Evolutionary conservation across 2,888 invertebrate species (phyloP).

Genomic region (Lasioglossum pauxillum): DNA sequence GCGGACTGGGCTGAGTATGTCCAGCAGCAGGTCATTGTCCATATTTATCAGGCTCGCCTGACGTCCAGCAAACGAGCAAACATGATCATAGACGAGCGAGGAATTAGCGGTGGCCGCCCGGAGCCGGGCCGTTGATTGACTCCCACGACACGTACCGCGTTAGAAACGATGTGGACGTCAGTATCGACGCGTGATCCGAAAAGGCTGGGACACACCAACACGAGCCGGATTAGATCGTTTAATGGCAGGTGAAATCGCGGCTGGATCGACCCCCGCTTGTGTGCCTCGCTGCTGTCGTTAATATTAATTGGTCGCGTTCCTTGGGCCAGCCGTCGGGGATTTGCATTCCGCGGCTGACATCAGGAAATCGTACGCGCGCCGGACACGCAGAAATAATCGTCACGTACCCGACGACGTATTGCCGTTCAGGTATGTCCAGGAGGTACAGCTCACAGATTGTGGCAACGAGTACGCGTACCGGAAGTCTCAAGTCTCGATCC

Average conservation of each 20-base stretch:
- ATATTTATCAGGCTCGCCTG: slow-evolving; percentile 1
- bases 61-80: slow-evolving; percentile 44
- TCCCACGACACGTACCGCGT: slow-evolving; percentile 52
- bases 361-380: slow-evolving; percentile 73
- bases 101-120: slow-evolving; percentile 47
- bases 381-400: slow-evolving; percentile 76
- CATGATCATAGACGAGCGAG: slow-evolving; percentile 18
- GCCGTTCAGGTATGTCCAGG: slow-evolving; percentile 54
- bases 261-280: slow-evolving; percentile 49
- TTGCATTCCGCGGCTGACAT: slow-evolving; percentile 71
- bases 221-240: slow-evolving; percentile 61
- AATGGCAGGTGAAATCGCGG: slow-evolving; percentile 67
- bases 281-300: slow-evolving; percentile 70
- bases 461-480: slow-evolving; percentile 67
- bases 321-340: slow-evolving; percentile 50
- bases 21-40: background rate
- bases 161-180: slow-evolving; percentile 39
- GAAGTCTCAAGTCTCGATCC: slow-evolving; percentile 58
- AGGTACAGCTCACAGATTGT: slow-evolving; percentile 38
- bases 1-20: background rate
- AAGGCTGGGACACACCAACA: slow-evolving; percentile 50
- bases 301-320: slow-evolving; percentile 73
- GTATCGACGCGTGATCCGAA: slow-evolving; percentile 57
- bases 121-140: slow-evolving; percentile 55
- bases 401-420: slow-evolving; percentile 64